Percentiles rank a stretch among this genome's conserved stretches.
These are phyloP conservation scores for Oscheius sp. DNA, from an alignment of 2,888 invertebrate genomes.

Conservation along the genomic window DNA sequence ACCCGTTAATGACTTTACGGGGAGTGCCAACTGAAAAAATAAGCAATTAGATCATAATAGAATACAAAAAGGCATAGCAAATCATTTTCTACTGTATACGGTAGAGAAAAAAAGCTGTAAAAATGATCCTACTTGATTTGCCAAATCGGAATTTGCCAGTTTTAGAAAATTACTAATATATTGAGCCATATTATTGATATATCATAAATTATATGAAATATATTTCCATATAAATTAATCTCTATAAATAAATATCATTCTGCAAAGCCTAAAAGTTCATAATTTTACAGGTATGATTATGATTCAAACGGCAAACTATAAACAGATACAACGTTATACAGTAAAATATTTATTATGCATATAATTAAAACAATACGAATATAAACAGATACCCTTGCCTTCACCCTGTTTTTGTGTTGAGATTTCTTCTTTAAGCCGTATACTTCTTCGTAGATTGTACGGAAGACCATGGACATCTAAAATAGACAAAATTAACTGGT, in stretches of 20 bases:
- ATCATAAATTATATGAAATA: no score
- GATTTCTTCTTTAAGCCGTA: conserved; percentile 28
- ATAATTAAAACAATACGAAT: neutral
- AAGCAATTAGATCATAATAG: no score
- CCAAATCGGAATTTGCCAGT: conserved; percentile 51
- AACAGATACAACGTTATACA: no score
- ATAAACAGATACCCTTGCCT: neutral
- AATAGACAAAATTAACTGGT: no score
- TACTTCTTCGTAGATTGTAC: conserved; percentile 11
- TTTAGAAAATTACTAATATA: conserved; percentile 37
- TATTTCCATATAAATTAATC: no score
- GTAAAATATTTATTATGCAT: conserved; percentile 3
- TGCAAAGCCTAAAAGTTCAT: no score
- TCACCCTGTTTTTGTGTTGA: neutral
- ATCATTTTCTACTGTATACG: no score
- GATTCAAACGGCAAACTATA: no score
- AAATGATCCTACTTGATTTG: conserved; percentile 41
- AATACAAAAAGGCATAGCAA: neutral
- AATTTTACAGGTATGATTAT: no score
- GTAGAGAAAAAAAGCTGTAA: neutral
- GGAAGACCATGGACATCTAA: conserved; percentile 38
- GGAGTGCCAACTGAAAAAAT: conserved; percentile 48
- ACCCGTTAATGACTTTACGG: conserved; percentile 55
- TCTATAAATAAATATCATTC: no score
- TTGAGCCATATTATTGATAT: conserved; percentile 18